These are phyloP conservation scores for Odontamblyopus lacepedii DNA, from an alignment of 2,797 vertebrate species.

Conservation along the genomic window DNA sequence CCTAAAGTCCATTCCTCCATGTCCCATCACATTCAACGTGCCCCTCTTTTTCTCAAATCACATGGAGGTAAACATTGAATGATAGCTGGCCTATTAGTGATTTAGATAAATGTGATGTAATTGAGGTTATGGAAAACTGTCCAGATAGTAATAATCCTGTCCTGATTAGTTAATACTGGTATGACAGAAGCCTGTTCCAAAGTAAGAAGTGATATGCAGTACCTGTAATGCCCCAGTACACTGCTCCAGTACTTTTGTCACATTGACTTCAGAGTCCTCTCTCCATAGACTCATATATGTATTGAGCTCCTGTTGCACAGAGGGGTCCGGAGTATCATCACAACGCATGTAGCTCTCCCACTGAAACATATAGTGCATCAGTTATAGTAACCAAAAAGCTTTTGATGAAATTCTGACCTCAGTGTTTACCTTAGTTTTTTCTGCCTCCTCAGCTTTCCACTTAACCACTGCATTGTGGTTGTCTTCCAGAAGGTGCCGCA, in stretches of 20 bases:
- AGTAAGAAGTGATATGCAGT: neutral
- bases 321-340: slow-evolving; percentile 86
- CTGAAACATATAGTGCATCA: slow-evolving; percentile 63
- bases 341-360: slow-evolving; percentile 88
- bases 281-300: slow-evolving; percentile 87
- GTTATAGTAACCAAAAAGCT: neutral
- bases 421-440: slow-evolving; percentile 73
- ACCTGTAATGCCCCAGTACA: slow-evolving; percentile 80
- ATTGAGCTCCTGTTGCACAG: slow-evolving; percentile 82
- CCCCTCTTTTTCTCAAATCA: no score
- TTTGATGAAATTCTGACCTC: neutral
- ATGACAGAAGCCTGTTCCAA: neutral
- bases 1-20: no score
- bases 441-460: slow-evolving; percentile 68
- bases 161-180: neutral
- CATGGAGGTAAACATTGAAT: no score
- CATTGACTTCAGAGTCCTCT: slow-evolving; percentile 77
- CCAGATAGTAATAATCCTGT: neutral
- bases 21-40: no score
- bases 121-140: neutral
- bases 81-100: no score
- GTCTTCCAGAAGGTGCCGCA: slow-evolving; percentile 75
- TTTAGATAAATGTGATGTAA: no score
- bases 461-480: slow-evolving; percentile 76
- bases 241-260: slow-evolving; percentile 75